Evolutionary conservation across 1,140 invertebrate genomes (phyloP), one percentile per base, ranked within the genome.

Genomic region (Mercenaria mercenaria): DNA sequence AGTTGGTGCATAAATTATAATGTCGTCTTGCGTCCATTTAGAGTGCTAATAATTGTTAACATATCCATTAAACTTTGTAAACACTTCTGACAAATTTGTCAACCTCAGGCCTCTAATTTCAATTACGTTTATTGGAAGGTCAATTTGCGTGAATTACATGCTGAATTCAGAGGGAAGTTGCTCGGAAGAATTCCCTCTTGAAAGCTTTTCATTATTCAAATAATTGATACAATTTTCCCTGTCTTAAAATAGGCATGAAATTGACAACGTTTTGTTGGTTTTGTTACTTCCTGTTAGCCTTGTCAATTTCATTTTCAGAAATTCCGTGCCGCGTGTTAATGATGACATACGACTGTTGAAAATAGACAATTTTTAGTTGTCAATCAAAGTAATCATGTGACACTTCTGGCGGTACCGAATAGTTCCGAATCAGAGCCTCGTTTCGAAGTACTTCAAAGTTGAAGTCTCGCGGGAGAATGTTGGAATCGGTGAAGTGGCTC

Each of bases 51-150:
- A 72, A 56, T 72, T 52, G 69, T 72, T 85, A 74, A 72, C 83
- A 37, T 15, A 10, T 39, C 32, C 43, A 50, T 85, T 82, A 52
- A 72, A 85, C 64, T 74, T 84, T 67, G 69, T 72, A 85, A 85
- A 85, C 69, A 85, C 64, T 72, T 26, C 61, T 85, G 83, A 85
- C 83, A 85, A 85, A 85, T 32, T 85, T 74, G 23, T 56, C 47
- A 85, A 87, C 86, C 86, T 32, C 86, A 34, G 41, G 86, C 41
- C 77, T 80, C 23, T 88, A 81, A 88, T 88, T 69, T 88, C 86
- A 88, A 88, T 88, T 88, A 88, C 29, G 56, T 69, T 88, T 88
- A 88, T 88, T 88, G 74, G 41, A 88, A 79, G 86, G 86, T 88
- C 86, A 88, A 88, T 88, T 88, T 88, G 74, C 67, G 29, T 64